Evolutionary conservation across 2,113 vertebrate genomes (phyloP).

Genomic region (Herpetotheres cachinnans): DNA sequence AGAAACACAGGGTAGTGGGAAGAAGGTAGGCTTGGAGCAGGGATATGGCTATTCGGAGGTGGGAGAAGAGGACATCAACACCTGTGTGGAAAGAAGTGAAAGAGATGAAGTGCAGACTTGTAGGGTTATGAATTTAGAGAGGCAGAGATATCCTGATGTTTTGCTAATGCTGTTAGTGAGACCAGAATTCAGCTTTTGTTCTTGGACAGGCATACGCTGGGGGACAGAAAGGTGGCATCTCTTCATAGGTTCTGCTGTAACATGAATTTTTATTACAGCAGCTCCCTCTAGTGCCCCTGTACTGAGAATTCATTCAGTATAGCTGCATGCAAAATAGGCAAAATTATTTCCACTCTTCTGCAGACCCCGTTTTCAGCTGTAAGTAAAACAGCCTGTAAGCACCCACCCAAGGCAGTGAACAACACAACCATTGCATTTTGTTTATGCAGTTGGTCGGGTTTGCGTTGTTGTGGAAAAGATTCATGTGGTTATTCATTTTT

Average conservation of each 20-base stretch:
- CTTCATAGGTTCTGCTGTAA: too few species aligned
- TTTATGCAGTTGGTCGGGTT: accelerated
- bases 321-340: not conserved
- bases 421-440: not conserved
- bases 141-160: not conserved
- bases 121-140: not conserved
- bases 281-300: constrained; percentile 57
- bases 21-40: not conserved
- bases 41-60: accelerated
- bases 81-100: not conserved
- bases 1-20: not conserved
- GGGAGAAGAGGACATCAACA: not conserved
- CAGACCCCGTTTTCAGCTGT: accelerated
- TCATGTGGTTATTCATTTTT: not conserved
- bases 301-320: not conserved
- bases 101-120: not conserved
- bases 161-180: not conserved
- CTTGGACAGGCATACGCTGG: not conserved
- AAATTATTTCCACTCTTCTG: not conserved
- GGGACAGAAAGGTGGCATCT: accelerated
- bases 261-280: not conserved
- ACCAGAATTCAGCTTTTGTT: not conserved
- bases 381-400: not conserved
- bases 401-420: accelerated
- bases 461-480: not conserved